Evolutionary conservation across 2,113 vertebrate species (phyloP), one percentile per base, ranked within the genome.

Genomic region (Pogona vitticeps): DNA sequence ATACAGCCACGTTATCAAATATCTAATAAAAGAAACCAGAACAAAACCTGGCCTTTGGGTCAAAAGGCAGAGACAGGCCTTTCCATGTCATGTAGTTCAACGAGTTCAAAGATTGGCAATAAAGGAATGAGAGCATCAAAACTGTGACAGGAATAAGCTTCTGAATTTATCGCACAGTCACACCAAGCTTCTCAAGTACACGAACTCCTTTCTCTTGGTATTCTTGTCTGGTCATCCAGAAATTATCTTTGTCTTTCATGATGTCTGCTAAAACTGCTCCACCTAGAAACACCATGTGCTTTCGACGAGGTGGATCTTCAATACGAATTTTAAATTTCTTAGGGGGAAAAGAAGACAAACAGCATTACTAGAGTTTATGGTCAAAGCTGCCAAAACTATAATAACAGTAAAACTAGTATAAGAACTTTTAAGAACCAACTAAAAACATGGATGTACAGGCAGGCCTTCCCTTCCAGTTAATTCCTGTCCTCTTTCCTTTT

Each of bases 201-300:
- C 98, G 98, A 77, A 98, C 97, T 71, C 98, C 98, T 94, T 99
- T 99, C 92, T 99, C 99, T 92, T 99, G 96, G 95, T 99, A 99
- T 92, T 99, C 99, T 94, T 99, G 97, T 73, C 98, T 95, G 90
- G 98, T 99, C 97, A 99, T 98, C 98, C 98, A 99, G 96, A 99
- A 99, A 98, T 99, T 99, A 96, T 99, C 98, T 97, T 99, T 99
- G 97, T 99, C 99, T 96, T 99, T 99, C 98, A 99, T 99, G 97
- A 99, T 99, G 96, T 99, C 98, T 12, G 98, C 98, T 72, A 99
- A 97, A 80, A 99, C 99, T 0, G 98, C 99, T 0, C 98, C 99
- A 0, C 98, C 99, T 93, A 99, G 95, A 92, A 99, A 99, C 88
- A 99, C 99, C 99, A 99, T 99, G 97, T 99, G 99, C 97, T 99